Conservation (phyloP, 2,113 vertebrate species). For the Geococcyx californianus region DNA sequence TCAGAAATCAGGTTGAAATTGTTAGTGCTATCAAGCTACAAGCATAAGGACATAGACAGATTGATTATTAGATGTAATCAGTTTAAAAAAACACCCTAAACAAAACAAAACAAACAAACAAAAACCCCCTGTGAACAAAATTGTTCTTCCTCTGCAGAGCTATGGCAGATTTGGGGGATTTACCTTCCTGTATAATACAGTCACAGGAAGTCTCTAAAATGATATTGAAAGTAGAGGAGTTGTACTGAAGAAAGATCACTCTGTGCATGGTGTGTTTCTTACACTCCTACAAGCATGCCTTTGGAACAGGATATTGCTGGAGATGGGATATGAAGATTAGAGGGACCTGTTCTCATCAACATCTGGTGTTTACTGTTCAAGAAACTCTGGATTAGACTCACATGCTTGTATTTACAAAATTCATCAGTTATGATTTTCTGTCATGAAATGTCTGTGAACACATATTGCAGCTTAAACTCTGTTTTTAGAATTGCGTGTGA, state of each 20-base stretch:
- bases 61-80: neutral
- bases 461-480: neutral
- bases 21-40: neutral
- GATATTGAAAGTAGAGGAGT: neutral
- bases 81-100: neutral
- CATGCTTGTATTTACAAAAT: neutral
- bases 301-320: neutral
- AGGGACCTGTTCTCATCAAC: neutral
- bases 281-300: neutral
- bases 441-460: neutral
- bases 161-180: neutral
- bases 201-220: conserved; percentile 6
- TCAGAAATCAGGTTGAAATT: conserved; percentile 3
- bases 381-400: neutral
- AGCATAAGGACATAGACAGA: neutral
- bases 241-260: neutral
- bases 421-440: neutral
- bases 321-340: neutral
- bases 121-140: neutral
- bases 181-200: neutral
- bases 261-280: neutral
- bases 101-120: fast-evolving
- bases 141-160: neutral
- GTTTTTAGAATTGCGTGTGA: neutral
- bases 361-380: neutral